phyloP scores from a whole-genome alignment of 2,797 vertebrate genomes.

The Morelia viridis region DNA sequence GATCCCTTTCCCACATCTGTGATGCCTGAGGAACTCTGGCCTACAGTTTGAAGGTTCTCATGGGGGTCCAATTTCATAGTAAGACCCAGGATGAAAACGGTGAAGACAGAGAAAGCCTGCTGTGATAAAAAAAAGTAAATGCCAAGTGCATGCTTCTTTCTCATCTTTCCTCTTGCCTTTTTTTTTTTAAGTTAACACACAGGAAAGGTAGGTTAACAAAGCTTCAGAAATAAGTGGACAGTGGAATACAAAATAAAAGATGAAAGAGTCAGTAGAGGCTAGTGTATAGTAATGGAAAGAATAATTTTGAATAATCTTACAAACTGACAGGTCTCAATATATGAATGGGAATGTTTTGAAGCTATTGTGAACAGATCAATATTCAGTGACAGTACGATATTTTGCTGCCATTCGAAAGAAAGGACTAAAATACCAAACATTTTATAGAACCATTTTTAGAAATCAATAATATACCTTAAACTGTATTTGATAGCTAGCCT shows the following conservation, averaged over 20 bases:
- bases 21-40: not conserved
- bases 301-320: conserved; percentile 6
- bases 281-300: conserved; percentile 17
- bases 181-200: not conserved
- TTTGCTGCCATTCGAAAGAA: conserved; percentile 3
- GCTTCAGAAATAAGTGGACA: not conserved
- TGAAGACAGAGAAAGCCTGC: not conserved
- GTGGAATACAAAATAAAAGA: not conserved
- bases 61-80: conserved; percentile 7
- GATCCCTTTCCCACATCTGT: not conserved
- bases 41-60: conserved; percentile 3
- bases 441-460: conserved; percentile 12
- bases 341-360: not conserved
- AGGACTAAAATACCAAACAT: not conserved
- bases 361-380: conserved; percentile 9
- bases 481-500: not conserved
- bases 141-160: not conserved
- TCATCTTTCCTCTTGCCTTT: not conserved
- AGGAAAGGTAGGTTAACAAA: conserved; percentile 8
- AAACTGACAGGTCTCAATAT: conserved; percentile 16
- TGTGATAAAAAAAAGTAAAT: conserved; percentile 8
- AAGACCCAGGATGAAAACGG: not conserved
- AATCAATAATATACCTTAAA: not conserved
- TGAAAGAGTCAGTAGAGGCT: not conserved
- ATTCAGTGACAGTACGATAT: not conserved